Evolutionary conservation across 1,140 invertebrate genomes (phyloP).

Genomic region (Caenorhabditis inopinata): DNA sequence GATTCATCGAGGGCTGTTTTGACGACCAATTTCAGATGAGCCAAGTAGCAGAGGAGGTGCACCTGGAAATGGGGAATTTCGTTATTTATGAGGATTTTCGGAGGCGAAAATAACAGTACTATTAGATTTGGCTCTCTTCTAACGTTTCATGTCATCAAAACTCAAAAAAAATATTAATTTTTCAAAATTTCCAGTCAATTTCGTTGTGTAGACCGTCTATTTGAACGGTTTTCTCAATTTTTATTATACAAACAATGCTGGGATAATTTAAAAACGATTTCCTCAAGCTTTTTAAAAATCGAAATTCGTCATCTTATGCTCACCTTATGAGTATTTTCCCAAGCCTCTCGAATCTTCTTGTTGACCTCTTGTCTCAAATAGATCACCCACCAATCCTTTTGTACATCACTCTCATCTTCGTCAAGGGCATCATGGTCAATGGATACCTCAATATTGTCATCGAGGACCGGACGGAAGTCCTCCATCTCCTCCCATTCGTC

Average conservation of each 20-base stretch:
- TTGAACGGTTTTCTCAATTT: no score
- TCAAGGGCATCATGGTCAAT: constrained; percentile 2
- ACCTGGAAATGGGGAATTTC: constrained; percentile 14
- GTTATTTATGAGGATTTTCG: no score
- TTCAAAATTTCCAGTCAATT: no score
- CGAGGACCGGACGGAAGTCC: not conserved
- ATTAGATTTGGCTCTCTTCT: no score
- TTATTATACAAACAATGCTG: no score
- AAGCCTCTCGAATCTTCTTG: constrained; percentile 38
- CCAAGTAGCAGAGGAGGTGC: constrained; percentile 41
- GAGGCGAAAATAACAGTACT: not conserved
- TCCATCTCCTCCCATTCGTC: constrained; percentile 24
- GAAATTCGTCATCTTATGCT: no score
- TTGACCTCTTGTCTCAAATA: constrained; percentile 41
- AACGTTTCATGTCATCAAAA: no score
- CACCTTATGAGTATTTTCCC: constrained; percentile 35
- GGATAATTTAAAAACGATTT: no score
- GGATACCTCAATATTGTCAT: constrained; percentile 14
- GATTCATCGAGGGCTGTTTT: constrained; percentile 23
- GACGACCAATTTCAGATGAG: constrained; percentile 35
- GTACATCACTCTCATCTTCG: not conserved
- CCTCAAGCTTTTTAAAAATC: not conserved
- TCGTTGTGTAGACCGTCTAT: no score
- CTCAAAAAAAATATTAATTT: no score
- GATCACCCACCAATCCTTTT: constrained; percentile 17